Evolutionary conservation across 2,113 vertebrate genomes (phyloP).

Genomic region (Channa argus): DNA sequence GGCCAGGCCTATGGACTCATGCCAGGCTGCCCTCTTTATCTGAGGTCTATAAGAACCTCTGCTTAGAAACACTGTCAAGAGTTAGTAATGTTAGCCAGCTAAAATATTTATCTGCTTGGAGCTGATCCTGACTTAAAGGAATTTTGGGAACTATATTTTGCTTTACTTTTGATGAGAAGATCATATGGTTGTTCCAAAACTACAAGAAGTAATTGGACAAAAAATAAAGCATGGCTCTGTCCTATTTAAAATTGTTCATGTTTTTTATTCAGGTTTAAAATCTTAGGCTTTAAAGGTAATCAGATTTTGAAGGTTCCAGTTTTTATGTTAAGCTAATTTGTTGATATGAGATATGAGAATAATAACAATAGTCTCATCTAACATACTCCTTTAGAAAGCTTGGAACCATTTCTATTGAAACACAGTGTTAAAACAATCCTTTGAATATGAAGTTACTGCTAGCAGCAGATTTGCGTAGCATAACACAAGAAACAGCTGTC

Average conservation of each 20-base stretch:
- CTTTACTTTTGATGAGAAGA: neutral
- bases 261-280: too few relatives aligned
- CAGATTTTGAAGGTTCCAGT: too few relatives aligned
- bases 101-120: constrained; percentile 51
- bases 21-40: constrained; percentile 60
- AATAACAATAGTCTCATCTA: too few relatives aligned
- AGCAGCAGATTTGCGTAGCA: neutral
- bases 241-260: too few relatives aligned
- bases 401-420: too few relatives aligned
- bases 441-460: neutral
- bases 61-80: constrained; percentile 42
- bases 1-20: constrained; percentile 62
- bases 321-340: too few relatives aligned
- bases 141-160: constrained; percentile 1
- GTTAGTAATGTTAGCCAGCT: constrained; percentile 41
- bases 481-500: neutral
- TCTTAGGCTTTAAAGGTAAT: too few relatives aligned
- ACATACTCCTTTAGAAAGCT: too few relatives aligned
- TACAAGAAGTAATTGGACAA: neutral
- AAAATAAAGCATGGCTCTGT: too few relatives aligned
- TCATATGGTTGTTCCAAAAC: neutral
- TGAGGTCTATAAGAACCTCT: constrained; percentile 49
- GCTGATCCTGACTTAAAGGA: constrained; percentile 22
- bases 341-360: too few relatives aligned
- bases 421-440: too few relatives aligned